phyloP scores from a whole-genome alignment of 2,113 vertebrate genomes.

The Sitta europaea region DNA sequence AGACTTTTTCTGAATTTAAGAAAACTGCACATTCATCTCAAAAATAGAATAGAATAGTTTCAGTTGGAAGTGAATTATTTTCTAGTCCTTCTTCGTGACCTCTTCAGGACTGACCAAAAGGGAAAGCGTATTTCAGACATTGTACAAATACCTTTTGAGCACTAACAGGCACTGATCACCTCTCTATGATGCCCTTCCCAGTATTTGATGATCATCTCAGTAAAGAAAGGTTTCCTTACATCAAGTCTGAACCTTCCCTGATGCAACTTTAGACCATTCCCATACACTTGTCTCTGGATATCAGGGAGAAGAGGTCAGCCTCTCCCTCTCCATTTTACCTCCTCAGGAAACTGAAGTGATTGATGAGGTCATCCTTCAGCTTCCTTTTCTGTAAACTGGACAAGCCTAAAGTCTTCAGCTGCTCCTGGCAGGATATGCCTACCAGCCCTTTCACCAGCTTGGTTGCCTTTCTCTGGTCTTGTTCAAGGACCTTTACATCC shows the following conservation, averaged over 20 bases:
- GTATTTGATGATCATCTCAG: not conserved
- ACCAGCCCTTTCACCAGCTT: not conserved
- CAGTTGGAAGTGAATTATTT: not conserved
- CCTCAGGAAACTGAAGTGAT: not conserved
- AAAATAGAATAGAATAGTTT: not conserved
- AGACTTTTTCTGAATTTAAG: not conserved
- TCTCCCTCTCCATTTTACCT: not conserved
- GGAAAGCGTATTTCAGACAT: not conserved
- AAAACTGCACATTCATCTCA: not conserved
- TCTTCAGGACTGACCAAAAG: not conserved
- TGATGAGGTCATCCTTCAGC: not conserved
- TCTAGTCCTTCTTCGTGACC: not conserved
- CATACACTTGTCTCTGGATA: fast-evolving
- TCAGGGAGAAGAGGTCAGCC: not conserved
- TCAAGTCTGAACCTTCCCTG: not conserved
- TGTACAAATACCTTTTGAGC: not conserved
- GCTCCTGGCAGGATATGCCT: not conserved
- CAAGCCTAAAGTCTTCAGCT: not conserved
- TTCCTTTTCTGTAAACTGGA: not conserved
- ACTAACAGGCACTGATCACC: not conserved
- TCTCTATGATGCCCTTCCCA: not conserved
- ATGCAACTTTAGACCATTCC: not conserved
- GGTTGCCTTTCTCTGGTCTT: not conserved
- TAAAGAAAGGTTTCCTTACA: not conserved
- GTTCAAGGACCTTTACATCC: not conserved